These are phyloP conservation scores for Dichetophora obliterata DNA, from an alignment of 2,888 invertebrate genomes.

Conservation along the genomic window DNA sequence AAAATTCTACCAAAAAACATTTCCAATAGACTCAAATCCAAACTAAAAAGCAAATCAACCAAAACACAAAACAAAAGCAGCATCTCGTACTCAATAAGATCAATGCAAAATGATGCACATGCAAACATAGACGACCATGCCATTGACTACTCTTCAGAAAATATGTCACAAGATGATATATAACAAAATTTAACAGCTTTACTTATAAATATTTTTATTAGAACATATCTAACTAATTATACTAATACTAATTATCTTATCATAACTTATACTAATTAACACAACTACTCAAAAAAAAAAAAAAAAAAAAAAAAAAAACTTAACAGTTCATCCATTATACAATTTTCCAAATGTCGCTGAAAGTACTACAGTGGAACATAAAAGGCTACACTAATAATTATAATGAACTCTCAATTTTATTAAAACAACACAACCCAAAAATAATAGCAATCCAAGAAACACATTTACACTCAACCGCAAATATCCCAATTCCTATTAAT, in stretches of 20 bases:
- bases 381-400: neutral
- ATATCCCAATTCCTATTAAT: conserved; percentile 27
- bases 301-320: too few relatives aligned
- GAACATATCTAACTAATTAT: too few relatives aligned
- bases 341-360: neutral
- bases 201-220: too few relatives aligned
- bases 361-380: conserved; percentile 13
- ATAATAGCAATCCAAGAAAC: conserved; percentile 15
- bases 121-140: neutral
- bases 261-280: neutral
- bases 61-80: neutral
- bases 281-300: too few relatives aligned
- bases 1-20: neutral
- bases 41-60: neutral
- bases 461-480: neutral
- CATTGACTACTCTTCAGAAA: neutral
- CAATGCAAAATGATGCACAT: too few relatives aligned
- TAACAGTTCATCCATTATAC: neutral
- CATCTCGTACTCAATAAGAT: too few relatives aligned
- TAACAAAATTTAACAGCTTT: neutral
- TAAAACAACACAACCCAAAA: conserved; percentile 2
- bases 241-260: too few relatives aligned
- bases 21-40: neutral
- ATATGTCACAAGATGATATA: neutral
- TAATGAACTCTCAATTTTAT: neutral